Conservation (phyloP, 2,797 vertebrate species). For the Echeneis naucrates region DNA sequence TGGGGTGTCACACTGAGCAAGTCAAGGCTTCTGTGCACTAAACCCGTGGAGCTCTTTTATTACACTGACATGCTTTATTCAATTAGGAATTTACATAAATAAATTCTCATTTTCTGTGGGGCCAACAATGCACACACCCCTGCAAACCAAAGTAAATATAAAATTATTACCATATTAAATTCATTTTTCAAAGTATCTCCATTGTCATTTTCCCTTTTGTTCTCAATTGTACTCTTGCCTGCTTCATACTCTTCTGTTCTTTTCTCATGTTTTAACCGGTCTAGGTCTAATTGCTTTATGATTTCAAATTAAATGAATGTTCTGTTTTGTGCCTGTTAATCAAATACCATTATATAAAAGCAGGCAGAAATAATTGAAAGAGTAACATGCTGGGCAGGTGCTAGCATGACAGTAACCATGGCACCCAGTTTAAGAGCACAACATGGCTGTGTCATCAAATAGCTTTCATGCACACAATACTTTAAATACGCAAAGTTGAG, state of each 20-base stretch:
- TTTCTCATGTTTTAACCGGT: conserved; percentile 75
- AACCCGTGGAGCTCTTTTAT: conserved; percentile 91
- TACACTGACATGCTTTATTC: conserved; percentile 89
- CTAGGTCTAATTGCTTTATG: conserved; percentile 86
- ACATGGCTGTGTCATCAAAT: conserved; percentile 86
- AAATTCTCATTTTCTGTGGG: conserved; percentile 88
- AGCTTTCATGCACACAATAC: conserved; percentile 87
- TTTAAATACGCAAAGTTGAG: conserved; percentile 88
- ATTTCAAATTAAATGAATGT: conserved; percentile 88
- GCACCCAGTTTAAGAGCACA: conserved; percentile 78
- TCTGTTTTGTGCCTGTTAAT: conserved; percentile 85
- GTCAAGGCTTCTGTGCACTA: conserved; percentile 84
- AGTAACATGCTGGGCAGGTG: conserved; percentile 89
- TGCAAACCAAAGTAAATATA: conserved; percentile 90
- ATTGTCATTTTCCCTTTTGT: conserved; percentile 81
- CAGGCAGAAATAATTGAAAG: conserved; percentile 86
- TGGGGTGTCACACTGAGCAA: conserved; percentile 84
- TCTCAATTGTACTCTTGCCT: conserved; percentile 62
- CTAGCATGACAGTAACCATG: conserved; percentile 91
- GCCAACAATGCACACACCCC: conserved; percentile 88
- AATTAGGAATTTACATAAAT: conserved; percentile 91
- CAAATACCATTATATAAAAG: conserved; percentile 89
- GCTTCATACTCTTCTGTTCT: conserved; percentile 66
- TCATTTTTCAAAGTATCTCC: conserved; percentile 88
- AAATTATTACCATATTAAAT: conserved; percentile 89